These are phyloP conservation scores for Acheta domesticus DNA, from an alignment of 2,888 invertebrate genomes.

Conservation along the genomic window DNA sequence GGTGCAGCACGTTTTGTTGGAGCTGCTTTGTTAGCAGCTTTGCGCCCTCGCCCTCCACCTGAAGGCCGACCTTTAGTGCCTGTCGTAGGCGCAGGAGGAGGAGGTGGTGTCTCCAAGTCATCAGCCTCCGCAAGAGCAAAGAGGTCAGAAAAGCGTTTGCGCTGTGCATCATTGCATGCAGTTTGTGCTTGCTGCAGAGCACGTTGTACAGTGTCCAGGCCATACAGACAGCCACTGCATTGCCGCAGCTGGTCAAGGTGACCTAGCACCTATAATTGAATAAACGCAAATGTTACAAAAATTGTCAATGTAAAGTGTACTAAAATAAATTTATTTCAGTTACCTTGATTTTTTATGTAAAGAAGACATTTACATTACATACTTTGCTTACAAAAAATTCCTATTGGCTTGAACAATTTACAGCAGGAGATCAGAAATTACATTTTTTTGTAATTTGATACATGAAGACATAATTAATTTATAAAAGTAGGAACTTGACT, in stretches of 20 bases:
- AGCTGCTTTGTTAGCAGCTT: slow-evolving; percentile 41
- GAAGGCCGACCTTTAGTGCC: slow-evolving; percentile 40
- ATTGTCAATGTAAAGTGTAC: no score
- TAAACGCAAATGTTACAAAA: no score
- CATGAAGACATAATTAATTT: no score
- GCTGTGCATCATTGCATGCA: slow-evolving; percentile 82
- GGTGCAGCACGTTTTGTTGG: slow-evolving; percentile 51
- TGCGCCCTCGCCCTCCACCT: slow-evolving; percentile 40
- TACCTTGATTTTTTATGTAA: no score
- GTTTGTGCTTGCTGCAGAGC: slow-evolving; percentile 85
- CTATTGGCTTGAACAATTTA: no score
- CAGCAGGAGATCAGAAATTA: no score
- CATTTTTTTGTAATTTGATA: no score
- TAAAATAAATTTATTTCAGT: no score
- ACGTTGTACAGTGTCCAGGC: slow-evolving; percentile 86
- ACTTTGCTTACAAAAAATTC: no score
- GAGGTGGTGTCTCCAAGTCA: slow-evolving; percentile 49
- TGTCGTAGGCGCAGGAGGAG: slow-evolving; percentile 36
- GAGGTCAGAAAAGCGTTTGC: slow-evolving; percentile 86
- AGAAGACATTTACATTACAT: no score
- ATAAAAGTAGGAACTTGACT: no score
- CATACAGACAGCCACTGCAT: slow-evolving; percentile 65
- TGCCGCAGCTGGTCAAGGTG: slow-evolving; percentile 88
- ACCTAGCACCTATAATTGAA: slow-evolving; percentile 64
- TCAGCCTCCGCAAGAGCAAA: slow-evolving; percentile 88